These are phyloP conservation scores for Dipodomys ordii DNA, from an alignment of 2,113 vertebrate genomes.

Conservation along the genomic window DNA sequence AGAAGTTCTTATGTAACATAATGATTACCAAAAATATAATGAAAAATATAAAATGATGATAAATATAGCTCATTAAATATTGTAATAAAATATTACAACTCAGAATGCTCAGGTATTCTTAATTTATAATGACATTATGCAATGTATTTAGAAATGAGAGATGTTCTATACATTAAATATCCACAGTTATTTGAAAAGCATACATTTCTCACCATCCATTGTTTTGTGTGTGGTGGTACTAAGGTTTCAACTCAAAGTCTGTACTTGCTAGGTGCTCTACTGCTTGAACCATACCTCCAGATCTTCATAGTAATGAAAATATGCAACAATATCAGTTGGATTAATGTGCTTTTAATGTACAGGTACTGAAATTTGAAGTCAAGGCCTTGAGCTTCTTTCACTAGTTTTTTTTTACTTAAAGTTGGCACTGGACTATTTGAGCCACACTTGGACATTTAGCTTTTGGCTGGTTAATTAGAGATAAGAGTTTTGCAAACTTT, in stretches of 20 bases:
- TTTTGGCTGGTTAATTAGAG: too few species aligned
- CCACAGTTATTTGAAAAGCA: background rate
- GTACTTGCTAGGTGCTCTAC: too few species aligned
- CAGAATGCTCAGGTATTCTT: background rate
- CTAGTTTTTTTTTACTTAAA: too few species aligned
- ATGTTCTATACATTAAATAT: background rate
- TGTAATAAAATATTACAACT: background rate
- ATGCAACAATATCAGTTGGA: background rate
- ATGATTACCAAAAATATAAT: background rate
- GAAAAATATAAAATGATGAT: background rate
- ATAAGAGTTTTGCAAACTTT: too few species aligned
- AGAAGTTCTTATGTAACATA: background rate
- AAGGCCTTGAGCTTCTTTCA: too few species aligned
- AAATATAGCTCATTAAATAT: background rate
- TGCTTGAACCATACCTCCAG: too few species aligned
- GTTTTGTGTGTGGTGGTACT: too few species aligned
- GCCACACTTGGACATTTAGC: too few species aligned
- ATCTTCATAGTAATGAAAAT: background rate
- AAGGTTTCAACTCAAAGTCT: too few species aligned
- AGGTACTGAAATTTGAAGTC: too few species aligned
- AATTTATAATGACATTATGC: background rate
- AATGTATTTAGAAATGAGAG: background rate
- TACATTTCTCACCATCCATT: background rate
- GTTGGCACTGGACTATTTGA: too few species aligned
- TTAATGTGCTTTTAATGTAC: background rate